Conservation (phyloP, 1,140 invertebrate genomes). For the Cardiocondyla obscurior region DNA sequence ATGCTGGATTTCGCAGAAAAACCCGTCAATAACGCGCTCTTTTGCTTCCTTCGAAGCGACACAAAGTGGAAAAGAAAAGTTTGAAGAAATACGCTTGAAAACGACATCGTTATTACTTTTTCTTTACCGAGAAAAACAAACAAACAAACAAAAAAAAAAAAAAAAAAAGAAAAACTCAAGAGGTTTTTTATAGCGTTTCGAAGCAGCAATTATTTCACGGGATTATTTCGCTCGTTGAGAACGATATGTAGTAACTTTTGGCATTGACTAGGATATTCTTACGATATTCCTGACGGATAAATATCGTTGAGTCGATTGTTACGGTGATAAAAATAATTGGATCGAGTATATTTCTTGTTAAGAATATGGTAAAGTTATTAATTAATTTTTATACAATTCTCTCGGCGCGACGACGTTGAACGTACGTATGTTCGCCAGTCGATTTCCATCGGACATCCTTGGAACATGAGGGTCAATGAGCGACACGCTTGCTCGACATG, state of each 20-base stretch:
- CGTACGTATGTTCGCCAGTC: slow-evolving; percentile 7
- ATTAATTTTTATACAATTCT: too few species aligned
- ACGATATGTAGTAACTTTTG: too few species aligned
- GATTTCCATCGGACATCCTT: slow-evolving; percentile 39
- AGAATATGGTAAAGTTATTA: too few species aligned
- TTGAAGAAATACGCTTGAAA: not conserved
- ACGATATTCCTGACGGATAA: too few species aligned
- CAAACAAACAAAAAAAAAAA: too few species aligned
- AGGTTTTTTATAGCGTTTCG: not conserved
- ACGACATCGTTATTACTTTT: not conserved
- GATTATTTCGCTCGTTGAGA: not conserved
- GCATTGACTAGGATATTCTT: too few species aligned
- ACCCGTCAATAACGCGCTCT: not conserved
- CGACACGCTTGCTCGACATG: slow-evolving; percentile 51
- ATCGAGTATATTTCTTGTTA: too few species aligned
- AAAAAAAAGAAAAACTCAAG: too few species aligned
- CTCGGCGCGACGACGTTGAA: too few species aligned
- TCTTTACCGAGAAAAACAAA: too few species aligned
- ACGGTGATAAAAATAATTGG: too few species aligned
- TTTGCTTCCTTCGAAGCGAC: not conserved
- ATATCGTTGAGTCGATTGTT: too few species aligned
- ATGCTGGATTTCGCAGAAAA: not conserved
- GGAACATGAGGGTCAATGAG: slow-evolving; percentile 57
- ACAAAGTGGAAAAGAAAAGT: not conserved
- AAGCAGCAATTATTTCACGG: not conserved